Evolutionary conservation across 2,888 invertebrate genomes (phyloP), one percentile per base, ranked within the genome.

Genomic region (Urechis unicinctus): DNA sequence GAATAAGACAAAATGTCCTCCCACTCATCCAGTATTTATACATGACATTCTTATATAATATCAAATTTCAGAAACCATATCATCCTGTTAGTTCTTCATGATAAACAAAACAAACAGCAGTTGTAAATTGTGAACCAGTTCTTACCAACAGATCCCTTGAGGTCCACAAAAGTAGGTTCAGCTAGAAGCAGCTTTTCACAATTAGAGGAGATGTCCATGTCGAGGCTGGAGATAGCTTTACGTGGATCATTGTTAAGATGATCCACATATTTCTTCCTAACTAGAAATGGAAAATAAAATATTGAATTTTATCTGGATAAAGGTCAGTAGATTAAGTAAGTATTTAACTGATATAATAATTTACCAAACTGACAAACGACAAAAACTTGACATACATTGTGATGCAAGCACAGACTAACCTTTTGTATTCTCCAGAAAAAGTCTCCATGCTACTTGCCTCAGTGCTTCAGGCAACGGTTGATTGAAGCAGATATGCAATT

Each of bases 181-280:
- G 71, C 63, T n/a, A 61, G 61, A 3, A 77, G 61, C 5, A 77
- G 61, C 45, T 70, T 67, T 59, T 75, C 74, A 64, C 74, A 74
- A 51, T 67, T 72, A 60, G 72, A 70, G 31, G 74, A 72, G 55
- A 77, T 76, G 49, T 74, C 74, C 49, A 72, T 60, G 60, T 77
- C 76, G 52, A 66, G 68, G 13, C 66, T 64, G 22, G 77, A 77
- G 45, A 77, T 73, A 21, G 72, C 71, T 41, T 64, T 61, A 47
- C 72, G 64, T 4, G 75, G 73, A 56, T 74, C 73, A 13, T 62
- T 63, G 26, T 64, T 66, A 59, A 77, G 57, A 31, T 72, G 53
- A 36, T 75, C 72, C 9, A 72, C 63, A 63, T 77, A 77, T 48
- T 64, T 64, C 53, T 74, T 72, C 22, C 72, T 60, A 22, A 70